A percentile compares a stretch with the other conserved stretches of the same genome.
Evolutionary conservation across 1,140 invertebrate genomes (phyloP).

Genomic region (Euwallacea similis): DNA sequence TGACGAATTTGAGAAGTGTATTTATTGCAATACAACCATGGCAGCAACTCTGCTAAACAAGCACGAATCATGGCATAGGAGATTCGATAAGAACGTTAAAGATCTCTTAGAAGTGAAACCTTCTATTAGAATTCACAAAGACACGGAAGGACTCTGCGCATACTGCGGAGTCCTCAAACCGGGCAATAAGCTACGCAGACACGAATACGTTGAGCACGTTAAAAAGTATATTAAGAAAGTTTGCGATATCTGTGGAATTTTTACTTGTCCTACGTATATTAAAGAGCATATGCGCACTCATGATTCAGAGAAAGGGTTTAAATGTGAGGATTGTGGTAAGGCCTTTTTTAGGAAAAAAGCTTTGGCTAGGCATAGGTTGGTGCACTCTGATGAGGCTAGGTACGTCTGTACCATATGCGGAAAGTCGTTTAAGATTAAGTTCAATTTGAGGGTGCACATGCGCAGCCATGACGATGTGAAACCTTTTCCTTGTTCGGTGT

Average conservation of each 20-base stretch:
- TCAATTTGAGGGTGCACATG: slow-evolving; percentile 53
- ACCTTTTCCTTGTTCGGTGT: slow-evolving; percentile 64
- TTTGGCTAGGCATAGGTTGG: slow-evolving; percentile 58
- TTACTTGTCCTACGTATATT: slow-evolving; percentile 32
- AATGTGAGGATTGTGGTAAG: slow-evolving; percentile 70
- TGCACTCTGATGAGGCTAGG: slow-evolving; percentile 71
- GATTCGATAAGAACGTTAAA: slow-evolving; percentile 22
- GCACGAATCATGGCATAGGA: slow-evolving; percentile 35
- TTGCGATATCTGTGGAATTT: slow-evolving; percentile 33
- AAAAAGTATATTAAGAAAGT: slow-evolving; percentile 30
- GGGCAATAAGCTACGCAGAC: slow-evolving; percentile 20
- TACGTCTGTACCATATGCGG: slow-evolving; percentile 64
- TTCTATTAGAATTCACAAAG: neutral
- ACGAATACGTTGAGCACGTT: slow-evolving; percentile 32
- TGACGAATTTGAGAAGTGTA: slow-evolving; percentile 23
- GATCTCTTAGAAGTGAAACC: neutral
- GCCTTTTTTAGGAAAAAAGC: slow-evolving; percentile 66
- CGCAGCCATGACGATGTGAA: slow-evolving; percentile 72
- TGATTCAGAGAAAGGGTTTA: slow-evolving; percentile 36
- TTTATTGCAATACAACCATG: slow-evolving; percentile 26
- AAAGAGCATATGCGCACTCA: slow-evolving; percentile 42
- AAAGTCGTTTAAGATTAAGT: slow-evolving; percentile 47
- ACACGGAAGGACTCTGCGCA: slow-evolving; percentile 25
- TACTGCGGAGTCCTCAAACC: slow-evolving; percentile 31
- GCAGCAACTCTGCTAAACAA: slow-evolving; percentile 1